Evolutionary conservation across 2,797 vertebrate genomes (phyloP).

Genomic region (Muscicapa striata): DNA sequence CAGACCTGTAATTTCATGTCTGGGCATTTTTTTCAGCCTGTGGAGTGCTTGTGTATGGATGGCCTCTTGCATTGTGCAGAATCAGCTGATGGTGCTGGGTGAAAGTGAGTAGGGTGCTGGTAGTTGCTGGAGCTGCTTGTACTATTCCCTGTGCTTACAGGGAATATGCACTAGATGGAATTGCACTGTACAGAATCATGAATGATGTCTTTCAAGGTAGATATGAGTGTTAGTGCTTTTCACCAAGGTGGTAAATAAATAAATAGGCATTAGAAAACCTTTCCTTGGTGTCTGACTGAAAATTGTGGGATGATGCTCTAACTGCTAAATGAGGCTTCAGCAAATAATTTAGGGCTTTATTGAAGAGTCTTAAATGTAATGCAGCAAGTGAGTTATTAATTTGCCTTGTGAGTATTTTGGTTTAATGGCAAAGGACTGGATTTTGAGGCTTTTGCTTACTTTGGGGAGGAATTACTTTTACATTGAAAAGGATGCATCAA

Average conservation of each 20-base stretch:
- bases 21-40: not conserved
- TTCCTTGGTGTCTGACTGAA: not conserved
- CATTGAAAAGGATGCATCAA: not conserved
- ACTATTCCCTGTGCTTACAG: fast-evolving
- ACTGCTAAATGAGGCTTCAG: not conserved
- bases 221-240: not conserved
- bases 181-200: not conserved
- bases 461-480: not conserved
- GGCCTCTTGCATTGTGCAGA: not conserved
- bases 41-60: not conserved
- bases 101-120: not conserved
- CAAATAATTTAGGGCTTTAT: not conserved
- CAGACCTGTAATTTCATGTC: not conserved
- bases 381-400: not conserved
- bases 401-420: not conserved
- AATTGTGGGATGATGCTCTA: not conserved
- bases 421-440: not conserved
- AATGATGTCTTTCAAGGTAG: not conserved
- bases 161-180: not conserved
- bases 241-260: not conserved
- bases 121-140: not conserved
- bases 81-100: not conserved
- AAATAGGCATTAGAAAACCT: not conserved
- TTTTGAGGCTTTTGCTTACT: not conserved
- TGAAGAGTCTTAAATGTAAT: not conserved